Base-by-base conservation (phyloP, 2,888 invertebrate genomes). In the Caenorhabditis sp. region DNA sequence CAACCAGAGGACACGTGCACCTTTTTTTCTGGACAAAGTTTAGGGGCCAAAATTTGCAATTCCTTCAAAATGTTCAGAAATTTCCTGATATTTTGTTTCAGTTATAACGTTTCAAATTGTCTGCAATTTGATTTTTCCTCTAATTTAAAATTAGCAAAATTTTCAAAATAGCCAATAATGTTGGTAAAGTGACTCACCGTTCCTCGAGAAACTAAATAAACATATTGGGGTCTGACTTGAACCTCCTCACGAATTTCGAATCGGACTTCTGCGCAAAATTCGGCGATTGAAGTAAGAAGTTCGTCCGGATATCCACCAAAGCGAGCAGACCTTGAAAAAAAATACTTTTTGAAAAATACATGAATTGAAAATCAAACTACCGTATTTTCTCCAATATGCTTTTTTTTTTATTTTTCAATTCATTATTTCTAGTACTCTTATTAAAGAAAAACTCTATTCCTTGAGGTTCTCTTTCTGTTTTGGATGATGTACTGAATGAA, bases 301-400 rank as follows among this genome's bases (percentile, higher is more conserved):
- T 77, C 78, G 12, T 82, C 80, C 36, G 78, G 70, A 63, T 77
- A 78, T n/a, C 70, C 73, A 3, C 67, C 69, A 59, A 82, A 82
- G 17, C 81, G 70, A 12, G 72, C 68, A 0, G 81, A 80, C 69
- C 43, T 43, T 5, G 74, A 74, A 26, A 25, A 49, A 60, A 20
- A 43, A n/a, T 38, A 26, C 2, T 31, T 14, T 10, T 1, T 61
- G 5, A 12, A 54, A 20, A 26, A 52, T n/a, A n/a, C n/a, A n/a
- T n/a, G n/a, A n/a, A n/a, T n/a, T n/a, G n/a, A n/a, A n/a, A n/a
- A n/a, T n/a, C n/a, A n/a, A n/a, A n/a, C n/a, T n/a, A n/a, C n/a
- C n/a, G n/a, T n/a, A n/a, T n/a, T n/a, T n/a, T n/a, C n/a, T n/a
- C n/a, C n/a, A n/a, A n/a, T n/a, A n/a, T n/a, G n/a, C n/a, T n/a